These are phyloP conservation scores for Lasioglossum calceatum DNA, from an alignment of 2,888 invertebrate species.

Conservation along the genomic window DNA sequence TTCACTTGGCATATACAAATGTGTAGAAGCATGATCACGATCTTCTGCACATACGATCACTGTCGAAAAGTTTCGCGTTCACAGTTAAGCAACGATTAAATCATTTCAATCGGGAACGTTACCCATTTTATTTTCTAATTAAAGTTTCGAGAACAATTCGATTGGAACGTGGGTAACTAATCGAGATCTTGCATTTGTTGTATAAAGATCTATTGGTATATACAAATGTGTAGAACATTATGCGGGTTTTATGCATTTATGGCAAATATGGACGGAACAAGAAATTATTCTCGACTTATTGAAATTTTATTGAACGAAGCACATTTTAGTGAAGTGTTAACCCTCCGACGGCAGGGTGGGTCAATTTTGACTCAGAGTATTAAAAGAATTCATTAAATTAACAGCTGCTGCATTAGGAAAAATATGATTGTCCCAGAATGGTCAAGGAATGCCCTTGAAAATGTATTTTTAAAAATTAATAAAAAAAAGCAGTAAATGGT, in stretches of 20 bases:
- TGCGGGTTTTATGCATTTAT: too few species aligned
- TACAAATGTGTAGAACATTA: neutral
- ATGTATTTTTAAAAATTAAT: too few species aligned
- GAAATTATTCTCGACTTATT: too few species aligned
- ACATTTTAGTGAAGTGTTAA: neutral
- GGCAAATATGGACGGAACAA: too few species aligned
- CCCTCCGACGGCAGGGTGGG: too few species aligned
- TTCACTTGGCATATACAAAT: neutral
- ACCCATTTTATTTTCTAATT: too few species aligned
- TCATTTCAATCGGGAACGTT: neutral
- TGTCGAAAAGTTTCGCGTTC: neutral
- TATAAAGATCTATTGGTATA: neutral
- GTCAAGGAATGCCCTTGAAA: too few species aligned
- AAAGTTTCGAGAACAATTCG: too few species aligned
- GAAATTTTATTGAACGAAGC: too few species aligned
- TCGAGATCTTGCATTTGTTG: neutral
- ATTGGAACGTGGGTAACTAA: neutral
- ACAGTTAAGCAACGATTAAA: neutral
- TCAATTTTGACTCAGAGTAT: neutral
- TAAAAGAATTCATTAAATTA: neutral
- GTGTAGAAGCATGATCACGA: neutral
- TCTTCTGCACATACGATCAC: neutral
- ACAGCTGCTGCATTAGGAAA: too few species aligned
- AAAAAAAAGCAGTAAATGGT: too few species aligned
- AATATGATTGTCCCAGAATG: too few species aligned